Evolutionary conservation across 2,888 invertebrate species (phyloP).

Genomic region (Eugnorisma glareosa): DNA sequence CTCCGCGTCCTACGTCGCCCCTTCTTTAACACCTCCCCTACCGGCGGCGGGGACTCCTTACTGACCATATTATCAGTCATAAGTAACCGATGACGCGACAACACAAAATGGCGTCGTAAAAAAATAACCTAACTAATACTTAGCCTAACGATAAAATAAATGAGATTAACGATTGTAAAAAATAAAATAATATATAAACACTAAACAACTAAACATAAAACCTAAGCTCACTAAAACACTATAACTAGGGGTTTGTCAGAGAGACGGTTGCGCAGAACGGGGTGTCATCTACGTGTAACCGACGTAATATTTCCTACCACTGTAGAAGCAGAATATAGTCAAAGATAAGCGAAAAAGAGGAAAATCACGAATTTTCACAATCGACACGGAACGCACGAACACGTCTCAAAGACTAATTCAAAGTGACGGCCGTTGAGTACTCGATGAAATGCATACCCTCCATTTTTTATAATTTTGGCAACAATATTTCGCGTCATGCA

Average conservation of each 20-base stretch:
- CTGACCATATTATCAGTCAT: slow-evolving; percentile 75
- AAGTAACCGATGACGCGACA: slow-evolving; percentile 67
- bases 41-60: slow-evolving; percentile 74
- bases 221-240: slow-evolving; percentile 63
- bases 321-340: slow-evolving; percentile 48
- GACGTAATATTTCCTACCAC: slow-evolving; percentile 57
- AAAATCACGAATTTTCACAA: slow-evolving; percentile 68
- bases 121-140: slow-evolving; percentile 71
- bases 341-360: slow-evolving; percentile 60
- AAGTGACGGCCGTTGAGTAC: slow-evolving; percentile 47
- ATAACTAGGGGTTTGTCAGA: slow-evolving; percentile 72
- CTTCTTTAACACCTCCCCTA: slow-evolving; percentile 76
- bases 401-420: slow-evolving; percentile 81
- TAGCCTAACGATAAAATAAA: slow-evolving; percentile 68
- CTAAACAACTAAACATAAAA: slow-evolving; percentile 67
- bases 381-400: slow-evolving; percentile 75
- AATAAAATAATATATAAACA: slow-evolving; percentile 67
- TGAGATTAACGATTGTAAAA: slow-evolving; percentile 68
- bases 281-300: slow-evolving; percentile 42
- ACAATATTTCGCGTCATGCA: slow-evolving; percentile 5
- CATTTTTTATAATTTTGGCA: slow-evolving; percentile 26
- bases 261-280: slow-evolving; percentile 72
- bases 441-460: slow-evolving; percentile 72
- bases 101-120: slow-evolving; percentile 82
- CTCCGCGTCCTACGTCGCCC: slow-evolving; percentile 77